Evolutionary conservation across 2,797 vertebrate genomes (phyloP), one percentile per base, ranked within the genome.

Genomic region (Sebastes glaucus): DNA sequence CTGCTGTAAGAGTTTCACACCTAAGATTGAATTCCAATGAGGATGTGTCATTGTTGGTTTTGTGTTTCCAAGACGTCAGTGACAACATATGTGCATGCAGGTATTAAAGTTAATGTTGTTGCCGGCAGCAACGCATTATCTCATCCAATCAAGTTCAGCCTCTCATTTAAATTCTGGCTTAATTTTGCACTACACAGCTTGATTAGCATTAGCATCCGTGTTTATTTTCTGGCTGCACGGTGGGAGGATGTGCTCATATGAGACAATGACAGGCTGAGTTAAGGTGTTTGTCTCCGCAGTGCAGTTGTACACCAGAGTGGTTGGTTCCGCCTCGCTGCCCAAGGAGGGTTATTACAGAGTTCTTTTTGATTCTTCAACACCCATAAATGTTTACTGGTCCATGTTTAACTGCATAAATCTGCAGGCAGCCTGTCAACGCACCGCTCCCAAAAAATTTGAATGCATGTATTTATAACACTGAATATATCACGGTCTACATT

Each of bases 301-400:
- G 77, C 64, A 52, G 63, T 73, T 72, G 53, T 78, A 67, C 77
- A 73, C 28, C 78, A 82, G 77, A 77, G 20, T 71, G 78, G 42
- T 61, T 82, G 77, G 83, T 49, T 81, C 55, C 87, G 82, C 80
- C 75, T 87, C 60, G 27, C 73, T 38, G 83, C 76, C 46, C 65
- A 72, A 32, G 35, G 20, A 62, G 73, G 73, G 75, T 77, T 81
- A 81, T 83, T 60, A 73, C 64, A 78, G 68, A 74, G 75, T 92
- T 94, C 80, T 63, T 88, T 67, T 67, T 70, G 81, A 85, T 90
- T 90, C 78, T 81, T 85, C 38, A 22, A 65, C 63, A 64, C 46
- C 60, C 42, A 49, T 81, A 77, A 86, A 77, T 68, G 55, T 76
- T 83, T 77, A 71, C 66, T 49, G 74, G 49, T 64, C 6, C 56